Evolutionary conservation across 2,888 invertebrate genomes (phyloP).

Genomic region (Agrenia bidenticulata): DNA sequence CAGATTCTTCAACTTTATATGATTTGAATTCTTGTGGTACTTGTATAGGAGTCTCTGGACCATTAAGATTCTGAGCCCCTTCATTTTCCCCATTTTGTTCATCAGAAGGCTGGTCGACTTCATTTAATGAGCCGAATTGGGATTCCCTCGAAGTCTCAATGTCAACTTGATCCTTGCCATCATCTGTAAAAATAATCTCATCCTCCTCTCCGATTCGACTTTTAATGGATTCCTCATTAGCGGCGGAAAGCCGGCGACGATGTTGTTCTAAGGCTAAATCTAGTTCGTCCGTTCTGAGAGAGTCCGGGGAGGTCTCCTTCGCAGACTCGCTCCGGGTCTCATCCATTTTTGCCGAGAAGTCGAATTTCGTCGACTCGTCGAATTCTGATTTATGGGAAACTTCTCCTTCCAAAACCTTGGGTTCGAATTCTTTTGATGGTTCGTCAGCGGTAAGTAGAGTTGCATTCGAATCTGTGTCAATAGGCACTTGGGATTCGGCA

Average conservation of each 20-base stretch:
- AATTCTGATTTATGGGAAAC: neutral
- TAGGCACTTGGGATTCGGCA: no score
- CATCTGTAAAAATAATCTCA: constrained; percentile 30
- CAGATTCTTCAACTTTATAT: no score
- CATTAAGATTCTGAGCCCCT: constrained; percentile 10
- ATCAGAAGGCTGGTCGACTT: constrained; percentile 35
- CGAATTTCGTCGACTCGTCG: neutral
- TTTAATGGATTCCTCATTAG: constrained; percentile 3
- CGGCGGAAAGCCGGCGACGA: constrained; percentile 17
- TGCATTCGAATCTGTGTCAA: no score
- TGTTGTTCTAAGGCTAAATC: constrained; percentile 18
- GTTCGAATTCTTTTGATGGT: no score
- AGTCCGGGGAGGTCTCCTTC: constrained; percentile 13
- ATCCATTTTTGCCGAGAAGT: neutral
- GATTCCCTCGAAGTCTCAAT: constrained; percentile 44
- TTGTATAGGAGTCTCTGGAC: constrained; percentile 8
- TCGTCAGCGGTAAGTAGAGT: no score
- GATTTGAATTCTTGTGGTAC: neutral
- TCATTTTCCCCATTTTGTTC: constrained; percentile 13
- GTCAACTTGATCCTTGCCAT: constrained; percentile 31
- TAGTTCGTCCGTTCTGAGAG: constrained; percentile 17
- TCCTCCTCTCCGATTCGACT: constrained; percentile 14
- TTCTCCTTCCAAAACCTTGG: no score
- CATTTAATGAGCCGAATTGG: constrained; percentile 42
- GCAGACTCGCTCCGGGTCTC: neutral